A percentile compares a stretch with the other conserved stretches of the same genome.
Conservation (phyloP, 2,113 vertebrate genomes). For the Symphodus melops region DNA sequence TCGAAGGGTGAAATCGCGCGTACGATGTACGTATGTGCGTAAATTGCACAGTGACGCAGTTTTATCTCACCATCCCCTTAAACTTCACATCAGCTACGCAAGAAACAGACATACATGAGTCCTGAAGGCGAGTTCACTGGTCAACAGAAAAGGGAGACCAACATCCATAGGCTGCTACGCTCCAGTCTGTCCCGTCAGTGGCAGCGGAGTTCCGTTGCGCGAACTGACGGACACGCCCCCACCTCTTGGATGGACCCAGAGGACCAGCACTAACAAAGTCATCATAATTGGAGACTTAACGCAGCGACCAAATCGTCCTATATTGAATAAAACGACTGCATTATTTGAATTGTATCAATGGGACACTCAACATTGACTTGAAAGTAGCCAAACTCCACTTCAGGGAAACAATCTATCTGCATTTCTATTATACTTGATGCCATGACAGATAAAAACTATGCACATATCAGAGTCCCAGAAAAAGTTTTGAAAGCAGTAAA, state of each 20-base stretch:
- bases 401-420: too few species aligned
- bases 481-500: neutral
- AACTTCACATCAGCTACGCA: slow-evolving; percentile 3
- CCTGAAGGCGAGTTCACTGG: neutral
- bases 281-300: neutral
- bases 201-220: slow-evolving; percentile 19
- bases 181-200: slow-evolving; percentile 35
- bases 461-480: neutral
- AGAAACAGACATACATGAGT: neutral
- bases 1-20: neutral
- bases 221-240: slow-evolving; percentile 57
- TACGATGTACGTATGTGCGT: slow-evolving; percentile 26
- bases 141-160: neutral
- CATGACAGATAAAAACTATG: too few species aligned
- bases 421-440: neutral
- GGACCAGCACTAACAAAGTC: neutral
- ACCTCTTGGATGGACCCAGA: neutral
- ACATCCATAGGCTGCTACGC: slow-evolving; percentile 16
- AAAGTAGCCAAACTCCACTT: neutral
- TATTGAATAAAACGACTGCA: too few species aligned
- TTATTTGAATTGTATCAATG: neutral
- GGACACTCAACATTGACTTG: neutral
- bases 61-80: slow-evolving; percentile 24
- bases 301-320: neutral
- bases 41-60: slow-evolving; percentile 9